A percentile compares a stretch with the other conserved stretches of the same genome.
Evolutionary conservation across 1,140 invertebrate species (phyloP).

Genomic region (Anastatus disparis): DNA sequence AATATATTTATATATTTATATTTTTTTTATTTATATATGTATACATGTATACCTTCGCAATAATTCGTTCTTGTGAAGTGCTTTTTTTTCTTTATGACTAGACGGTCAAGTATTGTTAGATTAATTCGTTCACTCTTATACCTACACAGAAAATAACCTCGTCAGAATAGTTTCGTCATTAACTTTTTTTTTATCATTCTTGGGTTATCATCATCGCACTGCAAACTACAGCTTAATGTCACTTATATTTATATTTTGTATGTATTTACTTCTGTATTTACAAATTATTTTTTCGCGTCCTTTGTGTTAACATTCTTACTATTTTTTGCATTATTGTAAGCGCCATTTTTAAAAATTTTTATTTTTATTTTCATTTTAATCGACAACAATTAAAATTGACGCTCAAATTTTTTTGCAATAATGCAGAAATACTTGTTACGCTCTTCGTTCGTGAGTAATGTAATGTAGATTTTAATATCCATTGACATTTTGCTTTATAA

Average conservation of each 20-base stretch:
- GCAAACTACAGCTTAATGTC: constrained; percentile 21
- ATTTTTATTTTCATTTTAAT: neutral
- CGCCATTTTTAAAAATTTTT: no score
- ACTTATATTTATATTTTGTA: constrained; percentile 35
- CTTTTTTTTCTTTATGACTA: constrained; percentile 45
- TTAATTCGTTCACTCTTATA: constrained; percentile 53
- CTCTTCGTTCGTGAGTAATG: no score
- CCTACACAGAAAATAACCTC: constrained; percentile 60
- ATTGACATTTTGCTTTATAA: no score
- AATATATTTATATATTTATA: constrained; percentile 52
- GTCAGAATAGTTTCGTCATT: constrained; percentile 40
- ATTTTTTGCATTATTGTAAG: neutral
- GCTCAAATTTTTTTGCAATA: no score
- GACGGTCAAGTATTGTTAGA: constrained; percentile 49
- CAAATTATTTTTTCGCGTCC: constrained; percentile 23
- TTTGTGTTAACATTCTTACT: neutral
- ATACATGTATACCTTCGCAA: constrained; percentile 58
- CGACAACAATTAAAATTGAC: constrained; percentile 8
- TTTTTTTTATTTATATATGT: constrained; percentile 51
- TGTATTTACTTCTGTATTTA: constrained; percentile 40
- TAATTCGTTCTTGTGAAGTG: constrained; percentile 53
- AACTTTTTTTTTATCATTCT: constrained; percentile 48
- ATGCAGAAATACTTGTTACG: no score
- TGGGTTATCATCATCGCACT: constrained; percentile 10
- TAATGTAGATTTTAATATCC: no score